These are phyloP conservation scores for Fistularia tabacaria DNA, from an alignment of 2,797 vertebrate genomes.

Conservation along the genomic window DNA sequence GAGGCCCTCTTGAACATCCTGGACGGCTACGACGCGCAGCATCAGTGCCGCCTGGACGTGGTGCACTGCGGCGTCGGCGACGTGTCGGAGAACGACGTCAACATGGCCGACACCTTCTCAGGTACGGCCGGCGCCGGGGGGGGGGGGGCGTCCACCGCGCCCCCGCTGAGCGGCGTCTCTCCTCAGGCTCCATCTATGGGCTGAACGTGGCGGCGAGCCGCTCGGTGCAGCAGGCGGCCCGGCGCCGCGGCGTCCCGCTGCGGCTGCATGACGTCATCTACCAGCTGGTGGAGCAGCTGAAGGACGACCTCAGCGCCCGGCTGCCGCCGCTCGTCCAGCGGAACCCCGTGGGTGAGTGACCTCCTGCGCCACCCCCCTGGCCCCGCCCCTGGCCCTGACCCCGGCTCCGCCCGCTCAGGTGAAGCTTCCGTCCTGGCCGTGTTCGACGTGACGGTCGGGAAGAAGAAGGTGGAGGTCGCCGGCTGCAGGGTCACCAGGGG, in stretches of 20 bases:
- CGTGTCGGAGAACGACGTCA: conserved; percentile 86
- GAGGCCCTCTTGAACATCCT: conserved; percentile 86
- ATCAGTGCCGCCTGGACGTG: conserved; percentile 84
- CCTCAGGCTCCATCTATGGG: conserved; percentile 84
- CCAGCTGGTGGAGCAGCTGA: conserved; percentile 85
- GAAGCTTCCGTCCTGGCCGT: conserved; percentile 82
- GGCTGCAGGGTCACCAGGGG: conserved; percentile 93
- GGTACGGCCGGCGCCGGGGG: conserved; percentile 58
- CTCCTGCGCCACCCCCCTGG: accelerated
- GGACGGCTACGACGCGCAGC: conserved; percentile 82
- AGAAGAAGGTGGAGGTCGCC: conserved; percentile 85
- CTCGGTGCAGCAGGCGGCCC: conserved; percentile 77
- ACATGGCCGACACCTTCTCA: conserved; percentile 82
- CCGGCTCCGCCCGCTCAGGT: conserved; percentile 62
- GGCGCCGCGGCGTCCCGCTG: conserved; percentile 77
- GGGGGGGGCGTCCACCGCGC: neutral
- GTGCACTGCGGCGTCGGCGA: conserved; percentile 90
- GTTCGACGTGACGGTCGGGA: conserved; percentile 85
- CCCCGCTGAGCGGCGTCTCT: neutral
- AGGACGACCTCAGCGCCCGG: conserved; percentile 80
- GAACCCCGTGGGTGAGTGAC: conserved; percentile 74
- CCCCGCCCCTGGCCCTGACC: neutral
- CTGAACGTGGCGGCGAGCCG: conserved; percentile 83
- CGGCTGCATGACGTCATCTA: conserved; percentile 88
- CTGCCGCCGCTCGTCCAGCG: conserved; percentile 68